These are phyloP conservation scores for Euzetes globulus DNA, from an alignment of 2,888 invertebrate genomes.

Conservation along the genomic window DNA sequence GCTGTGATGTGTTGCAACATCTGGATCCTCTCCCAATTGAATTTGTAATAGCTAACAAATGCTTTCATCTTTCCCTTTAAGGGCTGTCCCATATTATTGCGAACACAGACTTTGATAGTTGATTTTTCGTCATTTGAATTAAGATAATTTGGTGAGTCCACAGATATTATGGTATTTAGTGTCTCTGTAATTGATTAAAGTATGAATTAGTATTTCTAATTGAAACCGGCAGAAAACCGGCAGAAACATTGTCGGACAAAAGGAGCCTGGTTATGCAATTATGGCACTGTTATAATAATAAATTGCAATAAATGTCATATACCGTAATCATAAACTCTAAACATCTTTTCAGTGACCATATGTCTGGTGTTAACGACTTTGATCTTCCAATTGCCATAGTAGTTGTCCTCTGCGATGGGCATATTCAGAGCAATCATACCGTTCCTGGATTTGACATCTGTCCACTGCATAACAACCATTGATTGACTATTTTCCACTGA, in stretches of 20 bases:
- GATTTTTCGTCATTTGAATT: not conserved
- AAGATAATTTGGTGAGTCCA: constrained; percentile 4
- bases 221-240: too few relatives aligned
- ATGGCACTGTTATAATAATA: not conserved
- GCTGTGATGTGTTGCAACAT: not conserved
- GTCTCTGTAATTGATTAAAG: not conserved
- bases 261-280: not conserved
- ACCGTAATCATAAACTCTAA: constrained; percentile 18
- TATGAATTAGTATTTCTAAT: too few relatives aligned
- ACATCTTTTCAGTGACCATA: constrained; percentile 1
- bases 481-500: not conserved
- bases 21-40: not conserved
- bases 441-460: not conserved
- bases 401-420: constrained; percentile 18
- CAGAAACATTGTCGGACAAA: not conserved
- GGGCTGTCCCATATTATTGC: not conserved
- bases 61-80: not conserved
- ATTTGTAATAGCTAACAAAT: not conserved
- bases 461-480: constrained; percentile 21
- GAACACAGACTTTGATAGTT: not conserved
- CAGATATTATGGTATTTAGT: not conserved
- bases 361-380: not conserved
- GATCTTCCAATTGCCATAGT: constrained; percentile 28
- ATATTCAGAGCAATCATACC: not conserved
- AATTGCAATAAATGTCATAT: not conserved